A percentile compares a stretch with the other conserved stretches of the same genome.
Conservation (phyloP, 2,113 vertebrate genomes). For the Tragelaphus scriptus region DNA sequence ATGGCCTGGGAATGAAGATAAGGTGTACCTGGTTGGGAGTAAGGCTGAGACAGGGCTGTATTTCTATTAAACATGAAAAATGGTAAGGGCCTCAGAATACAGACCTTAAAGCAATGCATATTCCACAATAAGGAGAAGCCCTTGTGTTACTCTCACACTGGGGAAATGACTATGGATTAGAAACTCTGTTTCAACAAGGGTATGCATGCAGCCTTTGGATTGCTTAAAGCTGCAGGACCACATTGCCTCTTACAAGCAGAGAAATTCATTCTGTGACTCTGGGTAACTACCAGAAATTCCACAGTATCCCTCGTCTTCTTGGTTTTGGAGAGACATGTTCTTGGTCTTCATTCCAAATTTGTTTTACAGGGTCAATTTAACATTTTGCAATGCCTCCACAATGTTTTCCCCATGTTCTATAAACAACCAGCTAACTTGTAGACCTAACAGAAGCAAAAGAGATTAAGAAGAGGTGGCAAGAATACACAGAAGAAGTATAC, state of each 20-base stretch:
- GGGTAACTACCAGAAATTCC: background rate
- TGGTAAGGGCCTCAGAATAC: background rate
- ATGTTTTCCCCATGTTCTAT: background rate
- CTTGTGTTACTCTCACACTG: background rate
- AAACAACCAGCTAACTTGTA: background rate
- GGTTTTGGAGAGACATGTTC: background rate
- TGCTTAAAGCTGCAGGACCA: background rate
- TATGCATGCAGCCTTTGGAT: too few species aligned
- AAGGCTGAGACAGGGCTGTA: background rate
- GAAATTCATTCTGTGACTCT: background rate
- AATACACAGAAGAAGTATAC: background rate
- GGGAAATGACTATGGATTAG: background rate
- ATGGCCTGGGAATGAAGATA: background rate
- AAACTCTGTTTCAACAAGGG: background rate
- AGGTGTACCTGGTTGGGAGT: fast-evolving
- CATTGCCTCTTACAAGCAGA: background rate
- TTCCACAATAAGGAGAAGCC: background rate
- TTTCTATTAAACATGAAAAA: background rate
- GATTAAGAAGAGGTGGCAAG: background rate
- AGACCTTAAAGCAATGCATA: background rate
- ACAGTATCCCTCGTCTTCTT: background rate
- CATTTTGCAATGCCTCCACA: background rate
- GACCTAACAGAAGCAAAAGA: background rate
- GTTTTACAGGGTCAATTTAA: background rate
- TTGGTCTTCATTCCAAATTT: background rate